Conservation (phyloP, 2,797 vertebrate species). For the Poecile montanus region DNA sequence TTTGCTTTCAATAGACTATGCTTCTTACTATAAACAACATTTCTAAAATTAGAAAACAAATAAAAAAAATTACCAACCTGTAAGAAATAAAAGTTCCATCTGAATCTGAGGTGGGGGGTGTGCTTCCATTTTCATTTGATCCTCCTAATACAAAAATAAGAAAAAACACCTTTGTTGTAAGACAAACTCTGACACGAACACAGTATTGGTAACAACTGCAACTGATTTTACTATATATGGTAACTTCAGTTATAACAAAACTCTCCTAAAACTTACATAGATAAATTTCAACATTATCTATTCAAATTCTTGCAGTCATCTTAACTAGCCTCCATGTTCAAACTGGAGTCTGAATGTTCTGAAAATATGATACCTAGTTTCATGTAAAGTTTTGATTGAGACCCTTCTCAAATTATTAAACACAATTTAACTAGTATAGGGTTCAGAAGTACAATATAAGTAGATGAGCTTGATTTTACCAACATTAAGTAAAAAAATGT, state of each 20-base stretch:
- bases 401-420: neutral
- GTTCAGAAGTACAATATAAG: neutral
- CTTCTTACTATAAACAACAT: neutral
- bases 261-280: neutral
- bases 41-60: neutral
- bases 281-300: neutral
- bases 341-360: neutral
- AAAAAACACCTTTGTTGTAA: neutral
- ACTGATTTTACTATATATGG: neutral
- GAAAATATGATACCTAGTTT: neutral
- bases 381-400: neutral
- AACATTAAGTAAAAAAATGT: neutral
- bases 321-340: neutral
- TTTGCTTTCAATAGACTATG: neutral
- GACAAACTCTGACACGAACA: neutral
- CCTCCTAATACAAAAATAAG: conserved; percentile 72
- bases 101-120: conserved; percentile 74
- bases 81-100: conserved; percentile 93
- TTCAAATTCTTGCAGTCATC: neutral
- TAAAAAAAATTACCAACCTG: conserved; percentile 76
- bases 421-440: neutral
- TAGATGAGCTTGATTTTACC: neutral
- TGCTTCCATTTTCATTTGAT: conserved; percentile 83
- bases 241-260: neutral
- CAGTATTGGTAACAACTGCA: neutral